Percentiles rank a stretch among this genome's conserved stretches.
Conservation (phyloP, 2,113 vertebrate species). For the Centropristis striata region DNA sequence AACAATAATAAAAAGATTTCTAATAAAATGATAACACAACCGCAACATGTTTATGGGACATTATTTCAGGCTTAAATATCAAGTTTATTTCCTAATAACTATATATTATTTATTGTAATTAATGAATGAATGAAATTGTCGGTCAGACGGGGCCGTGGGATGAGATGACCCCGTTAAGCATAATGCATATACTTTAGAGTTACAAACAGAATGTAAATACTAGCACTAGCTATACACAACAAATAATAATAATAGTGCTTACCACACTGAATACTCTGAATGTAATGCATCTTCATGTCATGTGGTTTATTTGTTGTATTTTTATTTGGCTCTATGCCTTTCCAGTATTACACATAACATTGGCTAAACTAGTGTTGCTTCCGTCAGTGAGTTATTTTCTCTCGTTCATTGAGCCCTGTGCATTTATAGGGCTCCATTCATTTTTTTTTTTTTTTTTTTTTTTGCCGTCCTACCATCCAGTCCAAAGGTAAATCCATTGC, state of each 20-base stretch:
- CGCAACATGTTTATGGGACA: too few species aligned
- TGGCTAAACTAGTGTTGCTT: neutral
- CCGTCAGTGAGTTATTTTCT: conserved; percentile 52
- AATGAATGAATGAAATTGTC: too few species aligned
- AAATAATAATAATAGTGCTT: too few species aligned
- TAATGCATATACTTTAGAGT: neutral
- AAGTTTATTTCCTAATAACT: too few species aligned
- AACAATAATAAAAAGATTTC: too few species aligned
- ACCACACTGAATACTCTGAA: neutral
- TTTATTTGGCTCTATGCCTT: neutral
- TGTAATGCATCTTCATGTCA: neutral
- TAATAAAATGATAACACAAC: too few species aligned
- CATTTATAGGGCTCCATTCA: conserved; percentile 60
- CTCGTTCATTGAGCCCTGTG: conserved; percentile 42
- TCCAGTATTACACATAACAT: neutral
- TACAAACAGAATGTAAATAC: neutral
- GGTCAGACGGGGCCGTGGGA: too few species aligned
- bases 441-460: neutral
- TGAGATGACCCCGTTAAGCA: neutral
- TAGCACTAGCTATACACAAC: neutral
- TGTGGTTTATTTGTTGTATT: neutral
- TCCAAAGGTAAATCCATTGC: conserved; percentile 78
- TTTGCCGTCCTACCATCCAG: conserved; percentile 36
- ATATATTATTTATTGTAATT: too few species aligned
- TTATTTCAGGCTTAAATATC: too few species aligned